Base-by-base conservation (phyloP, 2,888 invertebrate genomes). In the Hirtodrosophila duncani region DNA sequence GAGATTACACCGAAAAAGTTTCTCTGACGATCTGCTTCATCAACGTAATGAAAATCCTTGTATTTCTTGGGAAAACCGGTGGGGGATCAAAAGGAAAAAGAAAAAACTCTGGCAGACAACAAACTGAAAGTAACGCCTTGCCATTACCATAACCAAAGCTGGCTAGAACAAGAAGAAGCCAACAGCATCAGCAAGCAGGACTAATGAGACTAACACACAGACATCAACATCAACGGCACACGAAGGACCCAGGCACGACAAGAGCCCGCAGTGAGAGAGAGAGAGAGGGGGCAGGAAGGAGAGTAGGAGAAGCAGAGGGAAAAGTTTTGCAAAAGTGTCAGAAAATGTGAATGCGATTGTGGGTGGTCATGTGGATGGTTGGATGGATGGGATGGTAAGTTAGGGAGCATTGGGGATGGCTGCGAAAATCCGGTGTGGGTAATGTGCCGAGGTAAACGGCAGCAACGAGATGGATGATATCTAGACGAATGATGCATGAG, bases 401-500 rank as follows among this genome's bases (percentile, higher is more conserved):
- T 26, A 26, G 11, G 29, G 1, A 14, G 5, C 11, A 10, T n/a
- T 23, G 27, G 23, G 30, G 16, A 6, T n/a, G 17, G 3, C 8
- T 2, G 18, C 14, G 9, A 0, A 18, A n/a, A n/a, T n/a, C n/a
- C n/a, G 21, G 30, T 49, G 42, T 64, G 77, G 74, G 74, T 68
- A 68, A 68, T 80, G 78, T 68, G 74, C 68, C 63, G 77, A 79
- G 80, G 77, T 79, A 60, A 71, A 74, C 52, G 71, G 71, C 80
- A 63, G 63, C 57, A 48, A 67, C 55, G 81, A 82, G 83, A 82
- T 82, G 82, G 75, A 82, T 82, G 83, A 78, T 82, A 81, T 83
- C 79, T 81, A 74, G 72, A 75, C 79, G 78, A 69, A 80, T 82
- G 82, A 82, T 82, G 83, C 82, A 82, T 82, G 82, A 79, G 75